phyloP scores from a whole-genome alignment of 2,888 invertebrate genomes.

The Celastrina argiolus region DNA sequence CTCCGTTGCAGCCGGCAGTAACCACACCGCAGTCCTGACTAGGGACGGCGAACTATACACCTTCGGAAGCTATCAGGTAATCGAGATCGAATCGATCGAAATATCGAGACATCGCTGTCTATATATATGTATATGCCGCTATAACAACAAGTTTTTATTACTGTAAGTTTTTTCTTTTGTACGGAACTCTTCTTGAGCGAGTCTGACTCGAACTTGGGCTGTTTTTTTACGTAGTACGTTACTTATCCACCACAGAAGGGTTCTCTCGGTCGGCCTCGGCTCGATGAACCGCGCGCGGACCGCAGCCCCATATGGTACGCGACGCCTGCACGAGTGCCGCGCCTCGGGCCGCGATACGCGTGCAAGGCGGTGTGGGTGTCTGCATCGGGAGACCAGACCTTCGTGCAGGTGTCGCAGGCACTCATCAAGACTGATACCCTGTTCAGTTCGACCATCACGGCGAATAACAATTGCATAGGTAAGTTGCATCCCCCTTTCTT shows the following conservation, averaged over 20 bases:
- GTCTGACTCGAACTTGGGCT: too few species aligned
- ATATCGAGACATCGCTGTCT: too few species aligned
- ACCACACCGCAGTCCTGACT: constrained; percentile 94
- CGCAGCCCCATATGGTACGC: constrained; percentile 83
- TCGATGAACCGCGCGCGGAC: constrained; percentile 57
- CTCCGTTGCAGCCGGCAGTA: constrained; percentile 95
- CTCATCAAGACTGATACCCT: constrained; percentile 94
- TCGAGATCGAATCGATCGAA: too few species aligned
- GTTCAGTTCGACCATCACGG: constrained; percentile 91
- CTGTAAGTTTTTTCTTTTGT: too few species aligned
- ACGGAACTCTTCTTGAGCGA: too few species aligned
- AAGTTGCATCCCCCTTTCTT: too few species aligned
- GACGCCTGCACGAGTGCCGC: constrained; percentile 85
- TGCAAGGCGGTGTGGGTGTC: constrained; percentile 95
- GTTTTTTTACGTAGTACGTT: not conserved
- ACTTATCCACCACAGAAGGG: constrained; percentile 64
- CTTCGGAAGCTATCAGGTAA: constrained; percentile 91
- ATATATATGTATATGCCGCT: too few species aligned
- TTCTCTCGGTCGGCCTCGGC: constrained; percentile 73
- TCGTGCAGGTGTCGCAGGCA: constrained; percentile 93
- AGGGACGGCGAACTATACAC: constrained; percentile 94
- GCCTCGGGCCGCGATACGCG: constrained; percentile 90
- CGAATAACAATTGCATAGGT: constrained; percentile 91
- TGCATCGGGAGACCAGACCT: constrained; percentile 97
- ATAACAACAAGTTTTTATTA: too few species aligned